Conservation (phyloP, 2,888 invertebrate genomes). For the Cerceris ruficornis region DNA sequence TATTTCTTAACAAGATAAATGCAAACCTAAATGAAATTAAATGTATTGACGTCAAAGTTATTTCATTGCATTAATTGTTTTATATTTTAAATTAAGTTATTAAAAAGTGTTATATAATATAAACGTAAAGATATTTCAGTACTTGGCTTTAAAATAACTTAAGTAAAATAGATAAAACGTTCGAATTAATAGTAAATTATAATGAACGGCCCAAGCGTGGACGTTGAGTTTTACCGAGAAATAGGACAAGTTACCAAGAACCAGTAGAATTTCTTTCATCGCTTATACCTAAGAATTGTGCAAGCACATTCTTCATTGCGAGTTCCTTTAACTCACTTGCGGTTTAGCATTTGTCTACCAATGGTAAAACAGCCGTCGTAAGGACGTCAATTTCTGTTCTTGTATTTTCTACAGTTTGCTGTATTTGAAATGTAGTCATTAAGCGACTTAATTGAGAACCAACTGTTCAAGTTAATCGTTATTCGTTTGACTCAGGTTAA, state of each 20-base stretch:
- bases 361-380: background rate
- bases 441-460: background rate
- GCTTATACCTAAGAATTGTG: constrained; percentile 36
- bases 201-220: background rate
- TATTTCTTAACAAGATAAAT: too few species aligned
- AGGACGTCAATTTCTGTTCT: background rate
- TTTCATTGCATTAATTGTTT: too few species aligned
- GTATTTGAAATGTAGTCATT: constrained; percentile 4
- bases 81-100: too few species aligned
- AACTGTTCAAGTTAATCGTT: background rate
- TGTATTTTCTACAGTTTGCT: background rate
- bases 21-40: too few species aligned
- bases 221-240: constrained; percentile 22
- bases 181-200: too few species aligned
- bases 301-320: constrained; percentile 46
- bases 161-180: too few species aligned
- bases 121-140: too few species aligned
- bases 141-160: too few species aligned
- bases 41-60: too few species aligned
- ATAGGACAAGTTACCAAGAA: constrained; percentile 7
- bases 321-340: constrained; percentile 14
- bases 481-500: background rate
- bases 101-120: too few species aligned
- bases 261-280: constrained; percentile 34
- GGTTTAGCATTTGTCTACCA: constrained; percentile 19